Percentiles rank a stretch among this genome's conserved stretches.
These are phyloP conservation scores for Drosophila borborema DNA, from an alignment of 2,888 invertebrate genomes.

Conservation along the genomic window DNA sequence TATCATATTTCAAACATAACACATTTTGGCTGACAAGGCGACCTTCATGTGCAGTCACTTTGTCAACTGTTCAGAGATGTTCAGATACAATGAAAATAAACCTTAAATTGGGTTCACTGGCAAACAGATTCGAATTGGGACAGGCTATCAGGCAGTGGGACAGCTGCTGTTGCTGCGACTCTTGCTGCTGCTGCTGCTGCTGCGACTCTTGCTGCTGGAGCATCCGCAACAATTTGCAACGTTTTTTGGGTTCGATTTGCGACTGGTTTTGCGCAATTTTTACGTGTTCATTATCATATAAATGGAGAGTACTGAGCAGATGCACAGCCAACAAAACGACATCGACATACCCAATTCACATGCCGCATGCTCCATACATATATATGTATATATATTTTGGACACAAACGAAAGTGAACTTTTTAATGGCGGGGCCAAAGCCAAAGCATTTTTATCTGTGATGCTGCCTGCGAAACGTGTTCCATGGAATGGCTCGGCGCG, in stretches of 20 bases:
- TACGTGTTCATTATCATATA: slow-evolving; percentile 77
- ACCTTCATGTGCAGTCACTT: slow-evolving; percentile 60
- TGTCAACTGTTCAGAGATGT: slow-evolving; percentile 36
- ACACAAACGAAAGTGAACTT: slow-evolving; percentile 80
- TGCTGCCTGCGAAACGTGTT: slow-evolving; percentile 72
- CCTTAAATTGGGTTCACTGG: slow-evolving; percentile 47
- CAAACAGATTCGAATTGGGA: slow-evolving; percentile 36
- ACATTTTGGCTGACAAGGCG: slow-evolving; percentile 37
- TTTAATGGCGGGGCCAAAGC: slow-evolving; percentile 67
- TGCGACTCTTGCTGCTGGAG: slow-evolving; percentile 12
- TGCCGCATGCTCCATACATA: slow-evolving; percentile 12
- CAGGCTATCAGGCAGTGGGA: slow-evolving; percentile 34
- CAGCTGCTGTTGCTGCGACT: slow-evolving; percentile 30
- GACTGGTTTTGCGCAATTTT: slow-evolving; percentile 73
- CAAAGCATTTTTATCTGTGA: slow-evolving; percentile 63
- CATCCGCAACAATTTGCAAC: slow-evolving; percentile 76
- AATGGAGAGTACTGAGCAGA: slow-evolving; percentile 57
- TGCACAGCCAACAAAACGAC: slow-evolving; percentile 41
- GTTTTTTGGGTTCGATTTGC: slow-evolving; percentile 65
- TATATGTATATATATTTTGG: slow-evolving; percentile 45
- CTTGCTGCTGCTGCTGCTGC: neutral
- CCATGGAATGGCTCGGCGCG: slow-evolving; percentile 50
- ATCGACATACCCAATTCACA: slow-evolving; percentile 11
- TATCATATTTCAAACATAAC: slow-evolving; percentile 58
- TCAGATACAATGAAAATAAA: slow-evolving; percentile 32